Percentiles rank a stretch among this genome's conserved stretches.
Conservation (phyloP, 2,888 invertebrate genomes). For the Patella pellucida region DNA sequence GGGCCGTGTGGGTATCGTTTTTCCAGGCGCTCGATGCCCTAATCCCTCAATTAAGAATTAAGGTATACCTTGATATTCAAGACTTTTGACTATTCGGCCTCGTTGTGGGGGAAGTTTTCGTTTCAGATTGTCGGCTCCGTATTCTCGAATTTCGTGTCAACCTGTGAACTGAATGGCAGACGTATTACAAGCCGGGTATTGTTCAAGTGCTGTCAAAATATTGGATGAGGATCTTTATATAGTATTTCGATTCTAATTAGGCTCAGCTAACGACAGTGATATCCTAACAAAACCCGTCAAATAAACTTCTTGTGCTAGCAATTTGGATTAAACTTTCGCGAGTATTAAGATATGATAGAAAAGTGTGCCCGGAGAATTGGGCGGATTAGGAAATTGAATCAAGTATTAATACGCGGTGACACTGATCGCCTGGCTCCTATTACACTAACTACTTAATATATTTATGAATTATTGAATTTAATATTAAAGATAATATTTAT, state of each 20-base stretch:
- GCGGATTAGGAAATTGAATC: not conserved
- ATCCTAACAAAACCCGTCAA: slow-evolving; percentile 7
- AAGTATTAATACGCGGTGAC: no score
- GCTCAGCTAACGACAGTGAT: not conserved
- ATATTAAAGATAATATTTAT: no score
- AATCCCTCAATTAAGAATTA: slow-evolving; percentile 11
- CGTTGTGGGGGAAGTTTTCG: slow-evolving; percentile 1
- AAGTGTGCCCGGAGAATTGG: not conserved
- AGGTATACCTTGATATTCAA: not conserved
- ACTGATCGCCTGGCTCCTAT: no score
- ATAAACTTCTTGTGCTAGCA: slow-evolving; percentile 2
- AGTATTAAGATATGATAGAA: slow-evolving; percentile 1
- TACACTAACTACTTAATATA: no score
- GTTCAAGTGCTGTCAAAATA: slow-evolving; percentile 12
- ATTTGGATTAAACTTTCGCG: slow-evolving; percentile 4
- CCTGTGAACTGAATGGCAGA: slow-evolving; percentile 5
- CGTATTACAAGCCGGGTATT: not conserved
- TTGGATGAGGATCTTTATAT: slow-evolving; percentile 7
- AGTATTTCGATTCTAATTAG: slow-evolving; percentile 7
- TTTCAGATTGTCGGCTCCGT: slow-evolving; percentile 2
- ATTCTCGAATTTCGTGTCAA: slow-evolving; percentile 11
- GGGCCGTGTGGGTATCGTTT: slow-evolving; percentile 1
- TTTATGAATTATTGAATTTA: no score
- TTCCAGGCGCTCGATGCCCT: not conserved
- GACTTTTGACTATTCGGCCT: slow-evolving; percentile 5